Conservation (phyloP, 2,113 vertebrate genomes). For the Chunga burmeisteri region DNA sequence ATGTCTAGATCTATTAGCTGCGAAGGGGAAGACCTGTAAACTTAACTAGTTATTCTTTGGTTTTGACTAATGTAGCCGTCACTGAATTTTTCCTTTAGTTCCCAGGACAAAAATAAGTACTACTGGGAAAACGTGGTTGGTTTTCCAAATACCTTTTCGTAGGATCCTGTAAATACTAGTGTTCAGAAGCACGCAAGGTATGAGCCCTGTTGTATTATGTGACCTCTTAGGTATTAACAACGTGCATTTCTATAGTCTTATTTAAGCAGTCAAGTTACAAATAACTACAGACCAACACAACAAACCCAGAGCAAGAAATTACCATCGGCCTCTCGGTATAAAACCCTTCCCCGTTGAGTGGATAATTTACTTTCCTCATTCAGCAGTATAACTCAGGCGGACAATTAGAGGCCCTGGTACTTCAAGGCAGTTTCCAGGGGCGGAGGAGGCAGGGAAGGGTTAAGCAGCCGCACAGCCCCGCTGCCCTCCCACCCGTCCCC, state of each 20-base stretch:
- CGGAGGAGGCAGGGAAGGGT: conserved; percentile 9
- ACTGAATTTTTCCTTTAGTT: background rate
- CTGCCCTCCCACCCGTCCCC: background rate
- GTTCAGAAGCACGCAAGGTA: background rate
- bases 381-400: background rate
- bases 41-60: background rate
- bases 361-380: background rate
- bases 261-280: background rate
- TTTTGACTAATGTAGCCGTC: conserved; percentile 15
- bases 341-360: background rate
- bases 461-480: background rate
- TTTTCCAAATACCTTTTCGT: background rate
- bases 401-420: background rate
- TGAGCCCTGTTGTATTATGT: background rate
- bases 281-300: background rate
- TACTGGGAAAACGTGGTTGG: background rate
- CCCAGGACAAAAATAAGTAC: background rate
- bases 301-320: background rate
- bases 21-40: background rate
- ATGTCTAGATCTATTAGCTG: background rate
- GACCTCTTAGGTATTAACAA: background rate
- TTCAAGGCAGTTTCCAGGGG: background rate
- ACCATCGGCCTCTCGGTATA: background rate
- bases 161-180: background rate
- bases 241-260: background rate